Conservation (phyloP, 2,888 invertebrate species). For the Rhaphigaster nebulosa region DNA sequence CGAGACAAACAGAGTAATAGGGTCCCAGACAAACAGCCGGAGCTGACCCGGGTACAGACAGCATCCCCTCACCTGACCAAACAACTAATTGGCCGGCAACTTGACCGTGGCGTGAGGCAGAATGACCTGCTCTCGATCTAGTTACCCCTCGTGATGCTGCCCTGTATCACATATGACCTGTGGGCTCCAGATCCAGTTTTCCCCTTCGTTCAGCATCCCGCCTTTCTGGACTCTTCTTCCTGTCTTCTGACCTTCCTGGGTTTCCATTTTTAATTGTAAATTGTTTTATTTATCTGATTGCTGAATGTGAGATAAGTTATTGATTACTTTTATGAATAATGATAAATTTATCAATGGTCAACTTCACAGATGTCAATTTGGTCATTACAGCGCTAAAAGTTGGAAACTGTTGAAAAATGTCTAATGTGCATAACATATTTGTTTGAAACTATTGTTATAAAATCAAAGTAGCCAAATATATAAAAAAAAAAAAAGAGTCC, state of each 20-base stretch:
- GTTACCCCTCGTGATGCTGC: conserved; percentile 17
- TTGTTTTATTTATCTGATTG: too few species aligned
- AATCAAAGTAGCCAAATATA: too few species aligned
- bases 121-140: neutral
- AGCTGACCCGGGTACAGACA: neutral
- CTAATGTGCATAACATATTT: too few species aligned
- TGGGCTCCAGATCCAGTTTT: conserved; percentile 24
- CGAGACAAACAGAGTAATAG: neutral
- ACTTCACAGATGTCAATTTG: too few species aligned
- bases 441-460: too few species aligned
- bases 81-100: conserved; percentile 10
- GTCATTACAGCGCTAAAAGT: too few species aligned
- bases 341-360: too few species aligned
- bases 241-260: neutral
- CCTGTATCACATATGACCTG: neutral
- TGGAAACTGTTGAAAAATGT: too few species aligned
- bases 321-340: too few species aligned
- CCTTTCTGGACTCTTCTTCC: conserved; percentile 24
- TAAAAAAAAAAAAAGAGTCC: too few species aligned
- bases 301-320: too few species aligned
- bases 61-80: conserved; percentile 33
- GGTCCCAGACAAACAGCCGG: neutral
- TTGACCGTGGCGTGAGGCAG: neutral
- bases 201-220: conserved; percentile 4
- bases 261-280: too few species aligned